Percentiles rank a stretch among this genome's conserved stretches.
Evolutionary conservation across 2,888 invertebrate species (phyloP).

Genomic region (Venusia cambrica): DNA sequence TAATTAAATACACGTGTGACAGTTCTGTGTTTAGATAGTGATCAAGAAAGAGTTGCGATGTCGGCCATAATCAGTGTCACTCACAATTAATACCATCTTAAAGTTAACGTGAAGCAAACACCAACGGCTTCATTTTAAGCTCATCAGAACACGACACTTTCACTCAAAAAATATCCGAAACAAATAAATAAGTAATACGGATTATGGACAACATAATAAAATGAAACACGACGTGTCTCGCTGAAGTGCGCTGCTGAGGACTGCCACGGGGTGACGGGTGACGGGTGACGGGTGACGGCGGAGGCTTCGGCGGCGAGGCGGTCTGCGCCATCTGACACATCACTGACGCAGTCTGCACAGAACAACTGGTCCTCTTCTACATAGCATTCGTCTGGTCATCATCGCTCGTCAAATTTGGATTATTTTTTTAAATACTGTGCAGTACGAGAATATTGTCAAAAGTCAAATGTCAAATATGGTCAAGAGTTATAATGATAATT

Average conservation of each 20-base stretch:
- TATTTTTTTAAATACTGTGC: no score
- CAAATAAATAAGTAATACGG: background rate
- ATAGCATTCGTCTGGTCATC: no score
- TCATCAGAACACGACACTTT: slow-evolving; percentile 1
- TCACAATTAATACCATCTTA: background rate
- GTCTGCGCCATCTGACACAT: background rate
- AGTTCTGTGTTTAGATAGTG: slow-evolving; percentile 4
- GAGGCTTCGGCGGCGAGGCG: no score
- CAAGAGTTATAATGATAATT: no score
- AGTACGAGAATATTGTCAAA: no score
- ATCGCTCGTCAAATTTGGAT: no score
- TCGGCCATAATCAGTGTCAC: slow-evolving; percentile 4
- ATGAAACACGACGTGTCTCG: background rate
- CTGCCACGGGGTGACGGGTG: slow-evolving; percentile 1
- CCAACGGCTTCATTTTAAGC: no score
- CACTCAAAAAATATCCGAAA: slow-evolving; percentile 1
- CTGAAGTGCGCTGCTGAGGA: background rate
- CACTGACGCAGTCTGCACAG: background rate
- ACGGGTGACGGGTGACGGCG: no score
- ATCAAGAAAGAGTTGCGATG: slow-evolving; percentile 6
- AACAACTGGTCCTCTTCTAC: background rate
- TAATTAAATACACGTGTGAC: slow-evolving; percentile 28
- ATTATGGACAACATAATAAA: background rate
- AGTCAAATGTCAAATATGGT: no score
- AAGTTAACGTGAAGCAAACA: background rate